Base-by-base conservation (phyloP, 2,888 invertebrate genomes). In the Gandaritis pyraliata region DNA sequence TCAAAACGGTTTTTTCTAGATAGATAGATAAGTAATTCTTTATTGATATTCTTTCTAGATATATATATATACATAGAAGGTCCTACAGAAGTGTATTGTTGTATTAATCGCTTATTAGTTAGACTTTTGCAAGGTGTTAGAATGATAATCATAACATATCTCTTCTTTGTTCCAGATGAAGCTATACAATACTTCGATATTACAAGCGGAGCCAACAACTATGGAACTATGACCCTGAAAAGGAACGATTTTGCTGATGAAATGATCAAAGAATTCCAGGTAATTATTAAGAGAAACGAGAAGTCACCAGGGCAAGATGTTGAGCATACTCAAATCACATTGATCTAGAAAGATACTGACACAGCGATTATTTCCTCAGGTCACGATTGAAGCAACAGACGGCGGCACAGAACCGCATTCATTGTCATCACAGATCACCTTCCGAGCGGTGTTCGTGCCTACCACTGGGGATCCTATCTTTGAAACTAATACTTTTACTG, bases 361-460 rank as follows among this genome's bases (percentile, higher is more conserved):
- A 18, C 18, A 11, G 23, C 3, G 12, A 15, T 29, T 4, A 38
- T 43, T 36, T 39, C n/a, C 8, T n/a, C 64, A 94, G 93, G 75
- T 94, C 13, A 90, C 83, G 6, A 78, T 94, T 49, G 83, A 83
- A 30, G 93, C 91, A 0, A 87, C 85, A 2, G 93, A 94, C 72
- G 87, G 91, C 5, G 93, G 93, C 0, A 84, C 82, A 0, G 86
- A 86, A 5, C 89, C 90, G 0, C 76, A 75, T 0, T 71, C 83
- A 0, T 72, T 73, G 0, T 74, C 55, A 18, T 66, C 83, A 0
- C 81, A 77, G 50, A 71, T 73, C 45, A 75, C 85, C 1, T 65
- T 93, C 39, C 79, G 72, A 1, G 78, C 93, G 0, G 79, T 87
- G 18, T 93, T 93, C 71, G 87, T 94, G 33, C 90, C 93, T 13